Base-by-base conservation (phyloP, 1,140 invertebrate genomes). In the Sminthurinus signatus region DNA sequence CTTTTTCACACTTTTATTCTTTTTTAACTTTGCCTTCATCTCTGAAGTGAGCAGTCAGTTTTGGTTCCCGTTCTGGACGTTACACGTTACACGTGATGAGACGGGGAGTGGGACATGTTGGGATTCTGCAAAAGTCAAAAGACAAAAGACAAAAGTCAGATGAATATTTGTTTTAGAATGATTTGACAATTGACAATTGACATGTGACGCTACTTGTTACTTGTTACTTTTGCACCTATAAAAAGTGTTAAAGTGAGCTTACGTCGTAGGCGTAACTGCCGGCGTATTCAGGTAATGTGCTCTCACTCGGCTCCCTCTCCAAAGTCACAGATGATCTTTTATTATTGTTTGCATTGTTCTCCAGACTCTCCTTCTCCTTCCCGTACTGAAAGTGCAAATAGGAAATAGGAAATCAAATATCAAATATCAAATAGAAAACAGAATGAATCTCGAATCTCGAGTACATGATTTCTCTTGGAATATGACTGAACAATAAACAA, bases 191-290 rank as follows among this genome's bases (percentile, higher is more conserved):
- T 17, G 51, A 67, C n/a, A n/a, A n/a, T n/a, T n/a, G n/a, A n/a
- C n/a, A n/a, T n/a, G n/a, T n/a, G n/a, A n/a, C n/a, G n/a, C n/a
- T n/a, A n/a, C n/a, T n/a, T n/a, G n/a, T n/a, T n/a, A n/a, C n/a
- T n/a, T n/a, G n/a, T n/a, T n/a, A n/a, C n/a, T n/a, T n/a, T n/a
- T n/a, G n/a, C n/a, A n/a, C n/a, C n/a, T 3, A 43, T 55, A 12
- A 56, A 67, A 12, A 28, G 56, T 1, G 61, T 14, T 21, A 67
- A 36, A 4, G 60, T 59, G 4, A 61, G 65, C 64, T 67, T 67
- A n/a, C n/a, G 62, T 68, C 66, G 50, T 68, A 68, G 15, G 36
- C n/a, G 44, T 68, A 68, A 57, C 64, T 62, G 50, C 64, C 64
- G 15, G 36, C n/a, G 44, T 68, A 68, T 14, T 64, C 61, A 4